Conservation (phyloP, 2,113 vertebrate species). For the Gymnarchus niloticus region DNA sequence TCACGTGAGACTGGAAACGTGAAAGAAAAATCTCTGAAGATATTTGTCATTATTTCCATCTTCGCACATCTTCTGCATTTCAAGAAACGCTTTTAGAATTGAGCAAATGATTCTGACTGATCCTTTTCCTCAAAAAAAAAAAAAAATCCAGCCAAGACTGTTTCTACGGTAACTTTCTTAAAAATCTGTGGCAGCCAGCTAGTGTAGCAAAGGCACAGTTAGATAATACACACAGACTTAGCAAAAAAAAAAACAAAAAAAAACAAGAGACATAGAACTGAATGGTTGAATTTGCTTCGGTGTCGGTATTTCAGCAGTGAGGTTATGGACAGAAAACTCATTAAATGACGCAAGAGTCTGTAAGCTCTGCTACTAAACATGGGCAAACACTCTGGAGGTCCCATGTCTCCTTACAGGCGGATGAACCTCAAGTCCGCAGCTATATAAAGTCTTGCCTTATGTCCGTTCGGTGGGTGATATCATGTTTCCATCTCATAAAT, state of each 20-base stretch:
- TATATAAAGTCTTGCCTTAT: slow-evolving; percentile 64
- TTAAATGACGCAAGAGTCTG: slow-evolving; percentile 60
- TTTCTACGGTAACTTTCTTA: neutral
- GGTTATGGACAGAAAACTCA: neutral
- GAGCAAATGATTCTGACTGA: neutral
- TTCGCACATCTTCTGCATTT: neutral
- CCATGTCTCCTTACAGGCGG: slow-evolving; percentile 40
- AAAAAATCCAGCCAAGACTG: neutral
- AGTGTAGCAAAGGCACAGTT: neutral
- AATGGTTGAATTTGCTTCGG: neutral
- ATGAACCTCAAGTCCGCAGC: slow-evolving; percentile 42
- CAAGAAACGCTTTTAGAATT: neutral
- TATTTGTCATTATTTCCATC: neutral
- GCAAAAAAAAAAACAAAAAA: no score
- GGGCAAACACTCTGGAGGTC: slow-evolving; percentile 25
- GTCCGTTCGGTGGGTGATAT: slow-evolving; percentile 56
- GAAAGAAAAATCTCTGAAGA: no score
- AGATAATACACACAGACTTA: neutral
- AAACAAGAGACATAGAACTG: neutral
- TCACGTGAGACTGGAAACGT: no score
- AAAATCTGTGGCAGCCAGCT: neutral
- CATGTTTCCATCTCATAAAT: slow-evolving; percentile 53
- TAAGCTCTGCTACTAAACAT: slow-evolving; percentile 43
- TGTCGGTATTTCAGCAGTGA: neutral
- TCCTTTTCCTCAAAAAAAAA: neutral